Percentiles rank a stretch among this genome's conserved stretches.
Evolutionary conservation across 2,113 vertebrate species (phyloP).

Genomic region (Eira barbara): DNA sequence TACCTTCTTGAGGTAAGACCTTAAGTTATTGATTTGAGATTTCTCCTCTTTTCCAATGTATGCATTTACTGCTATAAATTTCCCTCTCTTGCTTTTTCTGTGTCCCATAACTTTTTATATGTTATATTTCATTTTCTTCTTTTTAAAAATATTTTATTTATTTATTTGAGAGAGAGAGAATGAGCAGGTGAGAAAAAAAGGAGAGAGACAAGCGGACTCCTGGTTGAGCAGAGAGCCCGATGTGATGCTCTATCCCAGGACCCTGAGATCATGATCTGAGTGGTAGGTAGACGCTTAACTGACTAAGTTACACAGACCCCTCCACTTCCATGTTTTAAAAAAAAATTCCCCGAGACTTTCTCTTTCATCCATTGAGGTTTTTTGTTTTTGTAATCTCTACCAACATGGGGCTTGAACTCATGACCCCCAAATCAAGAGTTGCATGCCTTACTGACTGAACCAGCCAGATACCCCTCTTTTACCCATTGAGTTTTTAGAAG

Average conservation of each 20-base stretch:
- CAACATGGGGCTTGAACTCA: not conserved
- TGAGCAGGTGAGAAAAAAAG: not conserved
- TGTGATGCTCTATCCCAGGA: not conserved
- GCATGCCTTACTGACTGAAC: not conserved
- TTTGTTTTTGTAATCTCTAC: not conserved
- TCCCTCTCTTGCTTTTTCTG: not conserved
- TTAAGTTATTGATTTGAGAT: not conserved
- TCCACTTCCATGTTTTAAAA: not conserved
- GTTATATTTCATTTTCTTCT: slow-evolving; percentile 2
- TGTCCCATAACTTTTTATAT: not conserved
- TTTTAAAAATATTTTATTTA: not conserved
- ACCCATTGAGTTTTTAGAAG: not conserved
- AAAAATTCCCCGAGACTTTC: not conserved
- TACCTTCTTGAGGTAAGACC: not conserved
- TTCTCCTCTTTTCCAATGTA: not conserved
- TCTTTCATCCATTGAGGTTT: not conserved
- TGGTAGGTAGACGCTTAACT: not conserved
- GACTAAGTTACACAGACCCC: not conserved
- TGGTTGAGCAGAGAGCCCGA: not conserved
- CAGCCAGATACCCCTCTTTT: not conserved
- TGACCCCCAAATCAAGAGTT: not conserved
- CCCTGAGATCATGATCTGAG: not conserved
- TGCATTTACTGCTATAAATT: not conserved
- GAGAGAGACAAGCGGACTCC: not conserved
- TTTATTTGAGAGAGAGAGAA: not conserved